Base-by-base conservation (phyloP, 1,140 invertebrate species). In the Aphis gossypii region DNA sequence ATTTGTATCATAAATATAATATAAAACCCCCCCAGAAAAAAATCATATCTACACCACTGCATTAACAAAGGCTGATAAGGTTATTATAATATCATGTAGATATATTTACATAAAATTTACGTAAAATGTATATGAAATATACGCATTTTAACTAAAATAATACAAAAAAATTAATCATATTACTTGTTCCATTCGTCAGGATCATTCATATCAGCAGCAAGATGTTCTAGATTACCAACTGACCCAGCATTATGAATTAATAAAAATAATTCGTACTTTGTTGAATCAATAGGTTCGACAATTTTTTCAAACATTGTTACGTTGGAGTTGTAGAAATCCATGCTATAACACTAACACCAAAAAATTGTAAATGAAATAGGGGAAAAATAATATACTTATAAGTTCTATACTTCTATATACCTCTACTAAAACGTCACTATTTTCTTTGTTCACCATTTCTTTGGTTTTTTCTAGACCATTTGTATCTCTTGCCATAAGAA, bases 161-260 rank as follows among this genome's bases (percentile, higher is more conserved):
- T 41, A 41, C 7, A 82, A 96, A 95, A 96, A 98, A 95, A 98
- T 46, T 46, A 5, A 30, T 44, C 96, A 95, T 11, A 92, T 94
- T 94, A 95, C 94, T 86, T 93, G 46, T 96, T 95, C 95, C 97
- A 96, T 60, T 96, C 95, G 0, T 96, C 94, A 18, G 96, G 94
- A 95, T 97, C 95, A 2, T 96, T 96, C 94, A 97, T 96, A 38
- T 97, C 96, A 18, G 95, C 95, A 2, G 96, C 96, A 94, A 95
- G 95, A 94, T 97, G 96, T 2, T 96, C 95, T 44, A 97, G 95
- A 95, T 97, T 96, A n/a, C 98, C 98, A 54, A 98, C 94, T 1
- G 97, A 97, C 9, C 98, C 99, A 20, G 97, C 98, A 96, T 99
- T 99, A 95, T 99, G 98, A 93, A 99, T 96, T 30, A 99, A 96